Percentiles rank a stretch among this genome's conserved stretches.
Conservation (phyloP, 2,888 invertebrate genomes). For the Aelia acuminata region DNA sequence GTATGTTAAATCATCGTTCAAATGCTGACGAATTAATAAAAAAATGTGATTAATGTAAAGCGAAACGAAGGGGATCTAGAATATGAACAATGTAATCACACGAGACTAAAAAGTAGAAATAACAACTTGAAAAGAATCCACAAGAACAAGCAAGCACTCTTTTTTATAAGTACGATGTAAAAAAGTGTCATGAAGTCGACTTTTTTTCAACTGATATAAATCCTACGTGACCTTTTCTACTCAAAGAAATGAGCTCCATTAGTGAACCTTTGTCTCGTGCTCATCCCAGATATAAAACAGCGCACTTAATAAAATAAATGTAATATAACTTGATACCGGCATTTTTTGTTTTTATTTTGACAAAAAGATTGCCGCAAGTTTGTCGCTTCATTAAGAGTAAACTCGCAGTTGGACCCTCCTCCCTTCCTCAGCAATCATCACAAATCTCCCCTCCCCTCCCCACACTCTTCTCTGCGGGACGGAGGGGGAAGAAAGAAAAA, state of each 20-base stretch:
- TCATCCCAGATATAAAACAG: background rate
- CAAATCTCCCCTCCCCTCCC: background rate
- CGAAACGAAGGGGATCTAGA: too few relatives aligned
- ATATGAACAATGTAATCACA: too few relatives aligned
- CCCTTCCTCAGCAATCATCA: slow-evolving; percentile 26
- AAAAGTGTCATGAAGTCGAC: background rate
- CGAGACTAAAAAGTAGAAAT: background rate
- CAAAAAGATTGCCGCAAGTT: slow-evolving; percentile 10
- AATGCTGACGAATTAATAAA: too few relatives aligned
- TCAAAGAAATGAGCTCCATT: slow-evolving; percentile 1
- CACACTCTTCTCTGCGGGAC: background rate
- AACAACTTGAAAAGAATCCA: background rate
- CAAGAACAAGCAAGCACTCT: background rate
- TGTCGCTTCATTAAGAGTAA: slow-evolving; percentile 10
- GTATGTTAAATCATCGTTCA: too few relatives aligned
- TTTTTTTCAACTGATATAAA: background rate
- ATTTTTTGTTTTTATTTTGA: background rate
- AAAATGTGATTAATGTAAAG: too few relatives aligned
- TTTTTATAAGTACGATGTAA: background rate
- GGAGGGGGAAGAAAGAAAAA: slow-evolving; percentile 5
- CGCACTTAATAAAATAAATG: slow-evolving; percentile 29
- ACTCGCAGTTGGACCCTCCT: background rate
- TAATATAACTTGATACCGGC: background rate
- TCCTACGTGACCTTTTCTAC: background rate
- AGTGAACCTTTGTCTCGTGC: background rate